A percentile compares a stretch with the other conserved stretches of the same genome.
phyloP scores from a whole-genome alignment of 2,888 invertebrate species.

The Conus canariensis region DNA sequence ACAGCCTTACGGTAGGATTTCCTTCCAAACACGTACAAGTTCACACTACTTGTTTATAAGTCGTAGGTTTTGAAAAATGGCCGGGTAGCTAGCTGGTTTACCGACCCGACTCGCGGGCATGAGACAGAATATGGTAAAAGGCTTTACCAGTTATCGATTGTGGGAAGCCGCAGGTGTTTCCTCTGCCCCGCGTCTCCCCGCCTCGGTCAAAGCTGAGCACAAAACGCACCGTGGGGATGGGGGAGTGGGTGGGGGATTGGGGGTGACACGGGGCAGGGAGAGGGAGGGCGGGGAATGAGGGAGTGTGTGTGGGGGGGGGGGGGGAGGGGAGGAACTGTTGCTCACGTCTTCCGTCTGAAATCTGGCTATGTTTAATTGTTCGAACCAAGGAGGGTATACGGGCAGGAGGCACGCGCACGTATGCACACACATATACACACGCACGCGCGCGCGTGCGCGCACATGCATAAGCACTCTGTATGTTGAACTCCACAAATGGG shows the following conservation, averaged over 20 bases:
- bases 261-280: too few species aligned
- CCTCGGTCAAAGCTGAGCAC: background rate
- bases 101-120: too few species aligned
- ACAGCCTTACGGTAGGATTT: too few species aligned
- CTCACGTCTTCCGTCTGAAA: background rate
- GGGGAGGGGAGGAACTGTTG: background rate
- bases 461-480: background rate
- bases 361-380: background rate
- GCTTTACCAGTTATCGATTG: background rate
- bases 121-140: too few species aligned
- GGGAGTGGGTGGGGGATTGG: too few species aligned
- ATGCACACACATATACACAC: background rate
- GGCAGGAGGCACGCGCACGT: background rate
- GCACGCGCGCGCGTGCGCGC: background rate
- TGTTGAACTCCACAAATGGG: too few species aligned
- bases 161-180: background rate
- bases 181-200: background rate
- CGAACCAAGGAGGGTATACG: background rate
- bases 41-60: too few species aligned
- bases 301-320: too few species aligned
- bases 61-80: too few species aligned
- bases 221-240: too few species aligned
- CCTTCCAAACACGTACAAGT: too few species aligned
- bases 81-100: too few species aligned
- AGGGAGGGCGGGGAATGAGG: background rate